These are phyloP conservation scores for Tipula helvola DNA, from an alignment of 2,888 invertebrate genomes.

Conservation along the genomic window DNA sequence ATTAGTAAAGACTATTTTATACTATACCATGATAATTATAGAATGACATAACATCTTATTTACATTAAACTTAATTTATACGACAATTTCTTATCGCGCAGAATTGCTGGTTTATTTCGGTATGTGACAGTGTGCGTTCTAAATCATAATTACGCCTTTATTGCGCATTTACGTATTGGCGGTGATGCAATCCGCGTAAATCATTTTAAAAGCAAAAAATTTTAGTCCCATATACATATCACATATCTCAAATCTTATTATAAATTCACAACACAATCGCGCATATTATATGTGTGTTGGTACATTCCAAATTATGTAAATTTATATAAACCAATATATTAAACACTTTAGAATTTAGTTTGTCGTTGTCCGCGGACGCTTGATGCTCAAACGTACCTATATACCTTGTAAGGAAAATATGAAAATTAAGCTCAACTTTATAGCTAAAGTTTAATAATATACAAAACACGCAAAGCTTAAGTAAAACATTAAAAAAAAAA, in stretches of 20 bases:
- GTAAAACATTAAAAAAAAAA: not conserved
- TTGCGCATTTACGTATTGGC: not conserved
- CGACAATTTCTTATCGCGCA: not conserved
- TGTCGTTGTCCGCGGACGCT: not conserved
- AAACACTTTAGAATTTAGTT: not conserved
- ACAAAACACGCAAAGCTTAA: not conserved
- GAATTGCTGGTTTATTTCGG: not conserved
- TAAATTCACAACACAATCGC: not conserved
- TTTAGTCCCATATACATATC: no score
- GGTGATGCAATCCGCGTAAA: not conserved
- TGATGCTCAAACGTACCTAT: no score
- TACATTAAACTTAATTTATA: not conserved
- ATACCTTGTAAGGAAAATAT: not conserved
- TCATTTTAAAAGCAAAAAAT: not conserved
- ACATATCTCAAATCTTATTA: not conserved
- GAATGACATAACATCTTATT: not conserved
- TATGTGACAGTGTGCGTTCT: no score
- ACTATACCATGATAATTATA: not conserved
- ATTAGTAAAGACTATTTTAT: not conserved
- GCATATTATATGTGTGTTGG: not conserved
- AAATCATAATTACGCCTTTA: no score
- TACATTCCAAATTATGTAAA: not conserved
- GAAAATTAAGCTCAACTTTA: not conserved
- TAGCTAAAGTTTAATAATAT: not conserved
- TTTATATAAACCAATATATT: not conserved